These are phyloP conservation scores for Allygus modestus DNA, from an alignment of 2,888 invertebrate species.

Conservation along the genomic window DNA sequence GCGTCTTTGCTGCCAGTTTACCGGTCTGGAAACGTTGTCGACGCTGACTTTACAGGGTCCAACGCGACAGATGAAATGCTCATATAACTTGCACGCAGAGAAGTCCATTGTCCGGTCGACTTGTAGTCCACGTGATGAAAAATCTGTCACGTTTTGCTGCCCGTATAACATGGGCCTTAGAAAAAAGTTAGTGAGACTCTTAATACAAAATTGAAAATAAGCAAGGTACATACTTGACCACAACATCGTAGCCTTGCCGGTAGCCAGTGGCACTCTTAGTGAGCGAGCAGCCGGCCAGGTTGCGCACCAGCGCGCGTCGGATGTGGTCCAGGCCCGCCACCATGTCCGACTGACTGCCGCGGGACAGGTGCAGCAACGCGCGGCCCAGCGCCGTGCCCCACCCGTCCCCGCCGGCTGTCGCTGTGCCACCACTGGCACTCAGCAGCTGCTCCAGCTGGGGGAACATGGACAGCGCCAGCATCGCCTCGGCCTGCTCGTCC, in stretches of 20 bases:
- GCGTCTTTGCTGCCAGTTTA: too few relatives aligned
- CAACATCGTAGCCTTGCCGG: conserved; percentile 85
- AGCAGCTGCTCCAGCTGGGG: conserved; percentile 84
- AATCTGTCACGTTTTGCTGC: too few relatives aligned
- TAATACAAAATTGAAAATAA: too few relatives aligned
- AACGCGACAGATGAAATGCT: too few relatives aligned
- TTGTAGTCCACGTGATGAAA: too few relatives aligned
- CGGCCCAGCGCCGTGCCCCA: conserved; percentile 89
- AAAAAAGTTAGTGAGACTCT: too few relatives aligned
- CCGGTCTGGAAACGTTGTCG: too few relatives aligned
- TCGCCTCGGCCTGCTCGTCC: conserved; percentile 86
- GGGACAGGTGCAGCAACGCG: conserved; percentile 79
- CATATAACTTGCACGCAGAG: too few relatives aligned
- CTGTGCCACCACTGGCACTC: not conserved
- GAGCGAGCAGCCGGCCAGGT: conserved; percentile 83
- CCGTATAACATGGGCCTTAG: too few relatives aligned
- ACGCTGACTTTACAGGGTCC: too few relatives aligned
- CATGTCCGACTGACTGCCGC: conserved; percentile 63
- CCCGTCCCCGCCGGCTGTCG: conserved; percentile 74
- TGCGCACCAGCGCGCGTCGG: conserved; percentile 77
- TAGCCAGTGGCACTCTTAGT: conserved; percentile 83
- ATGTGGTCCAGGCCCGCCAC: conserved; percentile 72
- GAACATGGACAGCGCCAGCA: conserved; percentile 92
- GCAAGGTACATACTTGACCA: conserved; percentile 80
- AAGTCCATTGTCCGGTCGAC: too few relatives aligned